Percentiles rank a stretch among this genome's conserved stretches.
These are phyloP conservation scores for Myotis yumanensis DNA, from an alignment of 2,113 vertebrate genomes.

Conservation along the genomic window DNA sequence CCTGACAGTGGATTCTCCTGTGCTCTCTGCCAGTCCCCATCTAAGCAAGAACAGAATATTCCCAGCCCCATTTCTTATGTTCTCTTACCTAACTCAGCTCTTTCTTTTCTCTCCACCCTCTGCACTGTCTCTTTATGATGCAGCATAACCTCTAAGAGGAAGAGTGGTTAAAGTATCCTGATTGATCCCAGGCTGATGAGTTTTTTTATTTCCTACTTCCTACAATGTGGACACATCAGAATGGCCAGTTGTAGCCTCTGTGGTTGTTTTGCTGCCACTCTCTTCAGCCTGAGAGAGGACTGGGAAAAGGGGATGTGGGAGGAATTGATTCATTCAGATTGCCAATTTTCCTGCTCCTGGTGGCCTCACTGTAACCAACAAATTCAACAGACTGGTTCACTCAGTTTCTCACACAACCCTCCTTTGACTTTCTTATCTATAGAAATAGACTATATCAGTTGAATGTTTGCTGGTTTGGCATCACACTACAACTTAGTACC, in stretches of 20 bases:
- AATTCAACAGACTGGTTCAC: no score
- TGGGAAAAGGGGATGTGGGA: neutral
- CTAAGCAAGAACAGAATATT: neutral
- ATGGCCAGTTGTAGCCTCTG: accelerated
- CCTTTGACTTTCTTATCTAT: neutral
- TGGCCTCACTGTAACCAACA: neutral
- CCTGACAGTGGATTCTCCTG: neutral
- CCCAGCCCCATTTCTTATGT: neutral
- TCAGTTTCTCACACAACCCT: accelerated
- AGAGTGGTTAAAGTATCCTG: neutral
- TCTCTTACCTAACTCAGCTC: no score
- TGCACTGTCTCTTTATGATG: neutral
- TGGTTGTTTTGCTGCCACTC: neutral
- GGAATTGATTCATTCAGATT: no score
- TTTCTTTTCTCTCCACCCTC: neutral
- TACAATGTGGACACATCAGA: accelerated
- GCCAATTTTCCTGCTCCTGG: neutral
- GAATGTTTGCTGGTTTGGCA: no score
- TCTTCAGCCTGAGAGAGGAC: neutral
- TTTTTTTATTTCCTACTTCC: neutral
- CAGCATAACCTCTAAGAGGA: no score
- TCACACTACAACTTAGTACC: no score
- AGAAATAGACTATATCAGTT: neutral
- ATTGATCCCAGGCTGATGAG: accelerated
- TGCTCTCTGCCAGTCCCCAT: no score